Evolutionary conservation across 2,888 invertebrate species (phyloP).

Genomic region (Aradus depressus): DNA sequence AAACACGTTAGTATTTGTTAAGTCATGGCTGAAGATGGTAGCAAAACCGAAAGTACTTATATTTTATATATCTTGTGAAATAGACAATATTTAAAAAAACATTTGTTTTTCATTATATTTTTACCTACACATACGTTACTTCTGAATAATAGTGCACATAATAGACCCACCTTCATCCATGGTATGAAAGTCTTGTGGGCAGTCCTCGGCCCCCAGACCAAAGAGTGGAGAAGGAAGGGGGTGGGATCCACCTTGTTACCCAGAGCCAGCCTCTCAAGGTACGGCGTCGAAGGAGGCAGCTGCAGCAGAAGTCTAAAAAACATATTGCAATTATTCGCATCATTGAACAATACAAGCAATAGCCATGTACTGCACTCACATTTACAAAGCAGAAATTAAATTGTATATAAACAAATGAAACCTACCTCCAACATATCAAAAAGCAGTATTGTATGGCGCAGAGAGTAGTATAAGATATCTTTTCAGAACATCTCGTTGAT

Average conservation of each 20-base stretch:
- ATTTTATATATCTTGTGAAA: too few species aligned
- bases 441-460: constrained; percentile 88
- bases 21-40: too few species aligned
- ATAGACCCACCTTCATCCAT: constrained; percentile 57
- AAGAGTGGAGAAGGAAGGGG: constrained; percentile 64
- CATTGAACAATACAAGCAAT: background rate
- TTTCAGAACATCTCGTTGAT: constrained; percentile 41
- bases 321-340: too few species aligned
- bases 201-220: constrained; percentile 81
- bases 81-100: too few species aligned
- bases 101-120: too few species aligned
- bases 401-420: background rate
- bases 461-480: constrained; percentile 49
- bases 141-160: too few species aligned
- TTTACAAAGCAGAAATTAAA: background rate
- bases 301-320: constrained; percentile 62
- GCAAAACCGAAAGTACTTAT: too few species aligned
- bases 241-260: constrained; percentile 54
- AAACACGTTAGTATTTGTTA: too few species aligned
- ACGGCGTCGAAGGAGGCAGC: constrained; percentile 79
- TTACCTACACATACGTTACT: too few species aligned
- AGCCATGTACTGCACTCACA: background rate
- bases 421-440: constrained; percentile 67
- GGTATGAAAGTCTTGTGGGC: constrained; percentile 72
- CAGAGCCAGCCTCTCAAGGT: constrained; percentile 66